Conservation (phyloP, 2,888 invertebrate species). For the Pinctada fucata region DNA sequence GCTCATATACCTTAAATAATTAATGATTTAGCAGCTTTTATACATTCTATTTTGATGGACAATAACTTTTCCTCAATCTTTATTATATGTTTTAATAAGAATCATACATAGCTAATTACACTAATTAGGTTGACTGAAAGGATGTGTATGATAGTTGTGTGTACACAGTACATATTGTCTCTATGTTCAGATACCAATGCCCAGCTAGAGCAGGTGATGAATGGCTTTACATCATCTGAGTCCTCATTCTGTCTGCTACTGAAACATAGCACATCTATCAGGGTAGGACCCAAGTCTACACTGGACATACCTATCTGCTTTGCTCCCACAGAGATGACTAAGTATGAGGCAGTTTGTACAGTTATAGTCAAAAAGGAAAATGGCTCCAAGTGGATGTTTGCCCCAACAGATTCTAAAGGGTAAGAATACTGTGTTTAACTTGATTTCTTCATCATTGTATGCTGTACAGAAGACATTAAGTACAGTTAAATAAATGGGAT, state of each 20-base stretch:
- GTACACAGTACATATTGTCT: background rate
- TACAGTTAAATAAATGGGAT: too few species aligned
- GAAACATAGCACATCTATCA: conserved; percentile 62
- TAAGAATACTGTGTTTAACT: conserved; percentile 30
- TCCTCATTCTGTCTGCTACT: conserved; percentile 73
- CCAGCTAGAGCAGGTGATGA: conserved; percentile 46
- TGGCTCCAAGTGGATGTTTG: conserved; percentile 58
- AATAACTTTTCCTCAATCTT: too few species aligned
- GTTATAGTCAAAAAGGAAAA: conserved; percentile 70
- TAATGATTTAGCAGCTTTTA: too few species aligned
- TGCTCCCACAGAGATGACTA: conserved; percentile 72
- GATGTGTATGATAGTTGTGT: too few species aligned
- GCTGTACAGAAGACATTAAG: too few species aligned
- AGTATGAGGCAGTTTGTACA: conserved; percentile 69
- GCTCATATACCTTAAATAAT: too few species aligned
- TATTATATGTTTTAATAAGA: too few species aligned
- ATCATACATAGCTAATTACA: too few species aligned
- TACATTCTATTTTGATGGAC: too few species aligned
- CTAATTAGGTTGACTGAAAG: too few species aligned
- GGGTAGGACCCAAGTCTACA: conserved; percentile 73
- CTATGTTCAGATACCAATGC: conserved; percentile 51
- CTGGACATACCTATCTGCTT: conserved; percentile 76
- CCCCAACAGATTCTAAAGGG: conserved; percentile 58
- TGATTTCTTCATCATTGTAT: too few species aligned
- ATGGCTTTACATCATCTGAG: conserved; percentile 39